phyloP scores from a whole-genome alignment of 2,113 vertebrate species.

The Percopsis transmontana region DNA sequence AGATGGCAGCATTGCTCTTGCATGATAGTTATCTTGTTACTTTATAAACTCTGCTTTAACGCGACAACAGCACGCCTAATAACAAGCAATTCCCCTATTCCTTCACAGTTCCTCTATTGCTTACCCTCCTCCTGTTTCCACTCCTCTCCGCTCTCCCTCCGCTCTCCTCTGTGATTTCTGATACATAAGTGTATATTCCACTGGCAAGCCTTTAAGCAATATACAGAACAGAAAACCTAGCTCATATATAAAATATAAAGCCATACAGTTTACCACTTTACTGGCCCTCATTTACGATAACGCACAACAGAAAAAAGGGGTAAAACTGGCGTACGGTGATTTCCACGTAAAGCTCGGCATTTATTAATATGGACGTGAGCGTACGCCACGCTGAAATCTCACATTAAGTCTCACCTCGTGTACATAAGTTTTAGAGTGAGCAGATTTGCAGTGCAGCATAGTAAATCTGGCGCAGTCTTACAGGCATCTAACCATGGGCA shows the following conservation, averaged over 20 bases:
- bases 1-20: constrained; percentile 46
- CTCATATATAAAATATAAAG: constrained; percentile 20
- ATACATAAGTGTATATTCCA: constrained; percentile 41
- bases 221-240: constrained; percentile 31
- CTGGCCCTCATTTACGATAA: no score
- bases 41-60: constrained; percentile 59
- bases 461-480: no score
- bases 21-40: constrained; percentile 59
- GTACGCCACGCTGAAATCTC: no score
- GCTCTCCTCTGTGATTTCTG: constrained; percentile 32
- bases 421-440: no score
- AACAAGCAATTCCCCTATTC: constrained; percentile 20
- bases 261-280: background rate
- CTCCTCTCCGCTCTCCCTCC: constrained; percentile 6
- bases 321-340: no score
- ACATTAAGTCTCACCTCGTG: no score
- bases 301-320: no score
- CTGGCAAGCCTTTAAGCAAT: constrained; percentile 47
- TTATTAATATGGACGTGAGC: no score
- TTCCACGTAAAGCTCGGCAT: no score
- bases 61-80: constrained; percentile 56
- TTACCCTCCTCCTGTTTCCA: constrained; percentile 18
- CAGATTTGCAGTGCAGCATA: no score
- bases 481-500: no score
- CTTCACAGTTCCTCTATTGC: constrained; percentile 16